These are phyloP conservation scores for Parazoanthus darwini DNA, from an alignment of 92 coral and sea anemone genomes.

Conservation along the genomic window DNA sequence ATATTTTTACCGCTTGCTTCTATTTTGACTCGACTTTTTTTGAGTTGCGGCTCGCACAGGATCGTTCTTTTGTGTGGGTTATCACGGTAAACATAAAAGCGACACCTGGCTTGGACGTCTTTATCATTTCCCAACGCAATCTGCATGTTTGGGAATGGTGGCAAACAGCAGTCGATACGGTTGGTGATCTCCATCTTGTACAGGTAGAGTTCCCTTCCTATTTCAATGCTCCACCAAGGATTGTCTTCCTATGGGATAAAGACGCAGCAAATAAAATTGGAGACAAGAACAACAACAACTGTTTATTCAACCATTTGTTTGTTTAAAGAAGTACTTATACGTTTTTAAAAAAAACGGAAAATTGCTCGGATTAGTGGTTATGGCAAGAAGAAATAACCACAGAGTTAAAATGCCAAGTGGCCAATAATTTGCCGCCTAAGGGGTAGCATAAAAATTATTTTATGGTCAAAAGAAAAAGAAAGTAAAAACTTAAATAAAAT, in stretches of 20 bases:
- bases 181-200: slow-evolving; percentile 26
- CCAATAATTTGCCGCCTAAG: too few species aligned
- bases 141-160: background rate
- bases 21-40: slow-evolving; percentile 4
- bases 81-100: background rate
- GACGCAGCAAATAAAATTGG: too few species aligned
- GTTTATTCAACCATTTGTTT: too few species aligned
- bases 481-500: too few species aligned
- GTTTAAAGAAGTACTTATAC: too few species aligned
- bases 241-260: background rate
- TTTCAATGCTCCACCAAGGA: slow-evolving; percentile 38
- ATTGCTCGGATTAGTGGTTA: too few species aligned
- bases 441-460: too few species aligned
- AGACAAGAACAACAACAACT: too few species aligned
- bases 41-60: slow-evolving; percentile 27
- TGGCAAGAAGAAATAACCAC: too few species aligned
- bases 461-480: too few species aligned
- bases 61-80: background rate
- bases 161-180: slow-evolving; percentile 10
- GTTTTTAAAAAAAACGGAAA: too few species aligned
- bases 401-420: too few species aligned
- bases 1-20: slow-evolving; percentile 1
- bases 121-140: slow-evolving; percentile 4
- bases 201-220: background rate
- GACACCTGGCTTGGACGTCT: slow-evolving; percentile 1